Evolutionary conservation across 2,888 invertebrate genomes (phyloP), one percentile per base, ranked within the genome.

Genomic region (Nyleta sp.): DNA sequence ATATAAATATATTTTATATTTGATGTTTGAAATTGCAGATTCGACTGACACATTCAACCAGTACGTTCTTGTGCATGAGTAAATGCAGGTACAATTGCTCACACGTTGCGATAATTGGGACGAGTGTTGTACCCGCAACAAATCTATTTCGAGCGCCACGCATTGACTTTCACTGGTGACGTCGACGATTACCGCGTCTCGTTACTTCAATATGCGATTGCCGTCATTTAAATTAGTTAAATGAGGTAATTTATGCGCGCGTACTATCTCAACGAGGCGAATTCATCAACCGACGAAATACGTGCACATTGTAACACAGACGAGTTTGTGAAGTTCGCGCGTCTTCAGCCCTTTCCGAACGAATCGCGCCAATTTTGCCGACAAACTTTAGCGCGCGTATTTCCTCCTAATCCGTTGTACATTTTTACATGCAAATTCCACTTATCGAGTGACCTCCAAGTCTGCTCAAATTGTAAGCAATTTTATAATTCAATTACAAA

Each of bases 101-200:
- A 57, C 17, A 40, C 52, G 44, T 64, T 24, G 65, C 53, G 28
- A 68, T 59, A 78, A 73, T 78, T 73, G 38, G 78, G 78, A 73
- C 72, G 46, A 73, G 68, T 68, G 72, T 72, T 20, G 48, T 62
- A 35, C 44, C 57, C 42, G 68, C 59, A 38, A 59, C 78, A 65
- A 73, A 73, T 78, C 74, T 78, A 78, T 74, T 78, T 74, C 31
- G 6, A 74, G 78, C 72, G 31, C 40, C 52, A 64, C 48, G 20
- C 73, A 64, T 78, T 73, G 73, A 78, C 78, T 78, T 78, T 78
- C 78, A 78, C 73, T 42, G 67, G 38, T 72, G 72, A 72, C 77
- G 72, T 62, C 44, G 62, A 7, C 46, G 46, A 59, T 76, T 59
- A 71, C 35, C 40, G 46, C 52, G 62, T 67, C 62, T 72, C 48